Evolutionary conservation across 2,113 vertebrate genomes (phyloP), one percentile per base, ranked within the genome.

Genomic region (Oostethus manadensis): DNA sequence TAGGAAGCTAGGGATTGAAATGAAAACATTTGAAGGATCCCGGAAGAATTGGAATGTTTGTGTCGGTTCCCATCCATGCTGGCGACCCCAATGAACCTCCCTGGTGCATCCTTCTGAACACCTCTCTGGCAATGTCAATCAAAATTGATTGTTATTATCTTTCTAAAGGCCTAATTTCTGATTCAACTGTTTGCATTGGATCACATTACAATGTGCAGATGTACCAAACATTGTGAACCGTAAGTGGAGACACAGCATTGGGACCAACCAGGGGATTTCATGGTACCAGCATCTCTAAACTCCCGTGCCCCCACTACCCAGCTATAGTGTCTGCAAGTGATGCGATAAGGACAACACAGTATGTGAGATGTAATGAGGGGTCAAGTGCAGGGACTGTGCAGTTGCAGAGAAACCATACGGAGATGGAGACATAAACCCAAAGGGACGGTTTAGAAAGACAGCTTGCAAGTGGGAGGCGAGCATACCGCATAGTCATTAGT

Each of bases 341-440:
- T 55, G 50, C 18, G 51, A 71, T 55, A 6, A 54, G 9, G 17
- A 46, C 38, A 42, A 5, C 1, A 8, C 9, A 61, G 58, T 16
- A 51, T 40, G 33, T n/a, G 51, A 76, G 51, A 76, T 38, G 60
- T n/a, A 48, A 13, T 47, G 43, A 73, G 49, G 20, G 38, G 43
- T 22, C 4, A 15, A 53, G 40, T 17, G 17, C 10, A 33, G 1
- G 70, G 55, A 53, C 70, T 53, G 62, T 59, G 56, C 63, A 51
- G 50, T 8, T 53, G 51, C 67, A 60, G 56, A 51, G 22, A 8
- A 67, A 65, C 56, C 73, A 70, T 71, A 77, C 62, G 71, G 64
- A 35, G 29, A 26, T 46, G 71, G 56, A 72, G 54, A 54, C 29
- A 18, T 23, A 11, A 51, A 60, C 20, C 45, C 14, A 56, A 48